Percentiles rank a stretch among this genome's conserved stretches.
Conservation (phyloP, 2,888 invertebrate species). For the Drosophila seclusa region DNA sequence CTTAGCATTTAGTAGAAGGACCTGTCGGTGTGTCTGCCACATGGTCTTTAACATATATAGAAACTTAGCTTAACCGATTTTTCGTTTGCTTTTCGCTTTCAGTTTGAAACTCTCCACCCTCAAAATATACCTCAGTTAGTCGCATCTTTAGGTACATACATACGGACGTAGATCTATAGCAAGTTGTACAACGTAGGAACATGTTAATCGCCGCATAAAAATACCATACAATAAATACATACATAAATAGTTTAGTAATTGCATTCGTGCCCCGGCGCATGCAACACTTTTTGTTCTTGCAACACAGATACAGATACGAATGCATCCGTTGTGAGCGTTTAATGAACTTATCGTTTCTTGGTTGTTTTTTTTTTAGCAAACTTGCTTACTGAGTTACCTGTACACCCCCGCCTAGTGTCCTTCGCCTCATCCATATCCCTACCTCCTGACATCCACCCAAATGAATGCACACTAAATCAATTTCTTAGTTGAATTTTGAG, state of each 20-base stretch:
- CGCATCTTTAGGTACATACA: constrained; percentile 57
- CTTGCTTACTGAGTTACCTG: constrained; percentile 79
- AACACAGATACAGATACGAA: constrained; percentile 12
- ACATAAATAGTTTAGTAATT: constrained; percentile 60
- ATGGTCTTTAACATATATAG: constrained; percentile 12
- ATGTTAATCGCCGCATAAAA: constrained; percentile 74
- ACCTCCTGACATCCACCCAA: constrained; percentile 2
- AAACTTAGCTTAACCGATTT: constrained; percentile 21
- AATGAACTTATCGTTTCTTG: constrained; percentile 34
- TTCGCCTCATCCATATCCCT: constrained; percentile 7
- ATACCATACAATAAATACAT: constrained; percentile 16
- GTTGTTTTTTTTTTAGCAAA: constrained; percentile 60
- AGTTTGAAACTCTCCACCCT: constrained; percentile 2
- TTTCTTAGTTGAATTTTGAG: constrained; percentile 79
- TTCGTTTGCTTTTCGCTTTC: neutral
- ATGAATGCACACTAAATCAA: constrained; percentile 74
- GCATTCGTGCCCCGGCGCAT: constrained; percentile 30
- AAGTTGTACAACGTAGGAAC: constrained; percentile 73
- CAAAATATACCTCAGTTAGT: constrained; percentile 64
- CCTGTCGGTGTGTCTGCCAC: constrained; percentile 26
- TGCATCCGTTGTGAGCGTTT: constrained; percentile 13
- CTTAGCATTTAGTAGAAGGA: constrained; percentile 50
- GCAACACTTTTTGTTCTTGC: constrained; percentile 30
- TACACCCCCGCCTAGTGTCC: constrained; percentile 44
- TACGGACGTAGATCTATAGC: constrained; percentile 40